Evolutionary conservation across 1,140 invertebrate species (phyloP).

Genomic region (Ceratosolen fusciceps): DNA sequence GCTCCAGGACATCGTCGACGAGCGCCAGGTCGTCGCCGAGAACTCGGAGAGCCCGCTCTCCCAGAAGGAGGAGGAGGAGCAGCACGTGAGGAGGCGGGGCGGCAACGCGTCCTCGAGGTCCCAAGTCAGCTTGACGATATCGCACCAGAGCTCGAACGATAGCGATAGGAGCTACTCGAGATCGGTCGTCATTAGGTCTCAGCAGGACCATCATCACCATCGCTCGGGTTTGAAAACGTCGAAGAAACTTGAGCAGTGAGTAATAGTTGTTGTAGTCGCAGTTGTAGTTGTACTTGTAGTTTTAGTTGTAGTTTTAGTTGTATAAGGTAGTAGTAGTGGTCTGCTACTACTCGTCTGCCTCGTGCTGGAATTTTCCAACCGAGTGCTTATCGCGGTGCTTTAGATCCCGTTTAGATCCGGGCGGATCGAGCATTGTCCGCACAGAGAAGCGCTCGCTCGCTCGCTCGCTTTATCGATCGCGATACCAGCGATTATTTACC

Average conservation of each 20-base stretch:
- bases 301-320: no score
- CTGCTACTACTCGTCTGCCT: no score
- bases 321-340: no score
- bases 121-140: slow-evolving; percentile 66
- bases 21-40: slow-evolving; percentile 43
- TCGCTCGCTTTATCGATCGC: no score
- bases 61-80: slow-evolving; percentile 53
- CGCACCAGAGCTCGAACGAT: slow-evolving; percentile 65
- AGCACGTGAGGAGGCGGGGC: slow-evolving; percentile 52
- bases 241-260: slow-evolving; percentile 69
- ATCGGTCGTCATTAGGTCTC: slow-evolving; percentile 65
- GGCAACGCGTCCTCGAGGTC: slow-evolving; percentile 64
- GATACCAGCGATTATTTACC: no score
- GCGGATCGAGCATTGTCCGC: no score
- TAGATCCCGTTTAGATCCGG: no score
- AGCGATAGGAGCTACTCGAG: slow-evolving; percentile 66
- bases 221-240: slow-evolving; percentile 60
- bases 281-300: no score
- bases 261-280: no score
- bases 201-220: slow-evolving; percentile 56
- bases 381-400: no score
- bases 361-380: no score
- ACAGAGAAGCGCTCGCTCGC: no score
- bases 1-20: slow-evolving; percentile 59
- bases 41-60: slow-evolving; percentile 48